Evolutionary conservation across 2,888 invertebrate species (phyloP), one percentile per base, ranked within the genome.

Genomic region (Lithophane socia): DNA sequence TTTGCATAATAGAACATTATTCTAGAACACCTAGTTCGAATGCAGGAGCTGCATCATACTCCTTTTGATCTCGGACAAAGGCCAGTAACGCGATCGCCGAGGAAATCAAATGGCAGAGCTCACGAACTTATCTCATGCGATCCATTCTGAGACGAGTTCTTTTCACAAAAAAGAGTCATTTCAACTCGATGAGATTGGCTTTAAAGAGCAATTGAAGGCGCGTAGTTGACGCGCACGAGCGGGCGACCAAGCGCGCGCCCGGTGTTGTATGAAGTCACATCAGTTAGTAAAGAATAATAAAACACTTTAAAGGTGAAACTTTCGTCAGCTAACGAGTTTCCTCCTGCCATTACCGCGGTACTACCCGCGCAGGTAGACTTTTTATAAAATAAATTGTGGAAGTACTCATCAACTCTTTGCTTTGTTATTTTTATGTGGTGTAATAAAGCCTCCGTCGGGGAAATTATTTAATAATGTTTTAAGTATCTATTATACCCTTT

Each of bases 61-160:
- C 74, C 85, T 82, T 87, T 86, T 86, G 87, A 88, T 85, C 74
- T 84, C 84, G 88, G 87, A 91, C 91, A 89, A 90, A 89, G 87
- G 86, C 76, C 79, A 75, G 88, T 85, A 83, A 90, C 82, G 76
- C 77, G 85, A 89, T 86, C 78, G n/a, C 63, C 60, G 74, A 71
- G 54, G 13, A 73, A 79, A 74, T 86, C 80, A 73, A 86, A 84
- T 79, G 80, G 71, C 69, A 65, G 69, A 75, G 75, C 78, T 65
- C 68, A 63, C 73, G 71, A 84, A 85, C 82, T 83, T 82, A 81
- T 88, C 84, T 82, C 83, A 87, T 80, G 72, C 80, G 77, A 87
- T 80, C 84, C 86, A 82, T 87, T 87, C 68, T 42, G 73, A 81
- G 79, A 78, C 56, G 64, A 77, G n/a, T 29, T 78, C 67, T 79